phyloP scores from a whole-genome alignment of 2,797 vertebrate species.

The Dipus sagitta region DNA sequence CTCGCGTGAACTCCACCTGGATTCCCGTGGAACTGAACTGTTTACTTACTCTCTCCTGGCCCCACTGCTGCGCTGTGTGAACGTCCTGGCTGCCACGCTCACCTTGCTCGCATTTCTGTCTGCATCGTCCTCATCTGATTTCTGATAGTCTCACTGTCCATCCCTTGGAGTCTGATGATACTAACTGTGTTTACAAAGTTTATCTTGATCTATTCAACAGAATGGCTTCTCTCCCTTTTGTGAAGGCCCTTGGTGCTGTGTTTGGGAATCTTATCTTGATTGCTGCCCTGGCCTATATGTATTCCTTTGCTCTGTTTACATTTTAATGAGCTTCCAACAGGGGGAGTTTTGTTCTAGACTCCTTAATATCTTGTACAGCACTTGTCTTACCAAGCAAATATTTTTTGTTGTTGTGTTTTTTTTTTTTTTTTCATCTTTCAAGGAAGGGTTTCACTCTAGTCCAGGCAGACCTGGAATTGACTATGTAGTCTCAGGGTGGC shows the following conservation, averaged over 20 bases:
- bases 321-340: background rate
- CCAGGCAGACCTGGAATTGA: too few relatives aligned
- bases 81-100: background rate
- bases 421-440: too few relatives aligned
- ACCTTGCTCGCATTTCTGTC: background rate
- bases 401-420: background rate
- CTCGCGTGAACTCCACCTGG: background rate
- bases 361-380: background rate
- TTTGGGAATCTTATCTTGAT: background rate
- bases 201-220: background rate
- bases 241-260: background rate
- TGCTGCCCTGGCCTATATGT: fast-evolving
- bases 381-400: slow-evolving; percentile 4
- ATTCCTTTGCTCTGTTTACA: background rate
- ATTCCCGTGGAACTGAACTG: background rate
- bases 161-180: background rate
- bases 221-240: background rate
- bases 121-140: background rate
- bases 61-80: background rate
- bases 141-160: background rate
- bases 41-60: background rate
- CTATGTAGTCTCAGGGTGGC: too few relatives aligned
- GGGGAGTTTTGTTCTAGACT: background rate
- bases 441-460: too few relatives aligned
- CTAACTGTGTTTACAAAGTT: background rate